These are phyloP conservation scores for Condylura cristata DNA, from an alignment of 2,113 vertebrate genomes.

Conservation along the genomic window DNA sequence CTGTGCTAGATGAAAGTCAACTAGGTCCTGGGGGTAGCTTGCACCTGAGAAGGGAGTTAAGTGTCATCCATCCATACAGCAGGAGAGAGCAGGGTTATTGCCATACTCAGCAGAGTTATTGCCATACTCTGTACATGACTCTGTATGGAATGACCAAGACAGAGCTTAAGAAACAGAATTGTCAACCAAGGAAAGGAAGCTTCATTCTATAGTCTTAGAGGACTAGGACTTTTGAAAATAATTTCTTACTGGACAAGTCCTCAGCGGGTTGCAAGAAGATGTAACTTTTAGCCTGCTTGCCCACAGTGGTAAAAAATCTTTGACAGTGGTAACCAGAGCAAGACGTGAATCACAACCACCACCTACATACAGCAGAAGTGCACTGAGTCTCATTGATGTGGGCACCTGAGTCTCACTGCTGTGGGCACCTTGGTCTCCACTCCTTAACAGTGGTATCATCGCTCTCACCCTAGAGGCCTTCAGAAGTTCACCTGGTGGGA, in stretches of 20 bases:
- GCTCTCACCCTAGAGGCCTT: too few relatives aligned
- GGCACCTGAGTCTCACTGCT: too few relatives aligned
- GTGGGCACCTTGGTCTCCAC: too few relatives aligned
- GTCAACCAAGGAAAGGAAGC: neutral
- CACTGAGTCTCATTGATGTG: too few relatives aligned
- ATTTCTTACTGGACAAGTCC: neutral
- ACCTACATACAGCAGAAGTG: too few relatives aligned
- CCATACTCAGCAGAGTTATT: too few relatives aligned
- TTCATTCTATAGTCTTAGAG: neutral
- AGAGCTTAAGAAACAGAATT: neutral
- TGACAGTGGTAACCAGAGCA: too few relatives aligned
- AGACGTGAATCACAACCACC: too few relatives aligned
- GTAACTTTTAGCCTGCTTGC: neutral
- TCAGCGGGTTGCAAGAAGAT: neutral
- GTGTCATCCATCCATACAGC: neutral
- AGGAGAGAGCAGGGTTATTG: neutral
- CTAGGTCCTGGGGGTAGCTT: neutral
- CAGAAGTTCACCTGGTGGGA: too few relatives aligned
- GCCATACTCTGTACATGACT: neutral
- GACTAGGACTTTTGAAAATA: neutral
- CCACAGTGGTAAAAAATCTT: too few relatives aligned
- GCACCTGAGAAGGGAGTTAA: neutral
- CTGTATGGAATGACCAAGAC: neutral
- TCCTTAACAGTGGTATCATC: too few relatives aligned
- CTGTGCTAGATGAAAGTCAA: neutral